A percentile compares a stretch with the other conserved stretches of the same genome.
These are phyloP conservation scores for Trimorus sp. DNA, from an alignment of 2,888 invertebrate species.

Conservation along the genomic window DNA sequence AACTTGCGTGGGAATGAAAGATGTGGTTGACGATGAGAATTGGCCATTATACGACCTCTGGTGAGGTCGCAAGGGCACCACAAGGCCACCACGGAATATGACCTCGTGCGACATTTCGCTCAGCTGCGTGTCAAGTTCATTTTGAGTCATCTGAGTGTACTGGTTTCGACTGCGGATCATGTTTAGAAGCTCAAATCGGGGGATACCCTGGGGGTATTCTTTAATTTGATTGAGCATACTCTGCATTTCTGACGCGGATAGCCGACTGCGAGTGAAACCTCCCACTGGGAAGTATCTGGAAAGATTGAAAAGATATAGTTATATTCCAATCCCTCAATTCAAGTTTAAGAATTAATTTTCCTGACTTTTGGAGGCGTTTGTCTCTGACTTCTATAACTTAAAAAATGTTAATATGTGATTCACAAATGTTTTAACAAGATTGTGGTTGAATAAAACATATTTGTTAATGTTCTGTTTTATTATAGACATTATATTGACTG, in stretches of 20 bases:
- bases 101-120: slow-evolving; percentile 38
- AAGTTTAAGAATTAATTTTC: no score
- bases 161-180: slow-evolving; percentile 5
- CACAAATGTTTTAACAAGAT: no score
- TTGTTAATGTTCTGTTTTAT: no score
- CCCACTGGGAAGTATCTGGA: slow-evolving; percentile 23
- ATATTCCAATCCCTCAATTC: no score
- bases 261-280: slow-evolving; percentile 12
- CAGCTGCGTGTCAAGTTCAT: slow-evolving; percentile 27
- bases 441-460: no score
- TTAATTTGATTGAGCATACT: slow-evolving; percentile 3
- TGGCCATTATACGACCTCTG: not conserved
- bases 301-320: not conserved
- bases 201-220: slow-evolving; percentile 8
- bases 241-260: slow-evolving; percentile 6
- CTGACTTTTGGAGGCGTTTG: no score
- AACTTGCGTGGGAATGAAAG: not conserved
- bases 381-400: no score
- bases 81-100: not conserved
- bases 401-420: no score
- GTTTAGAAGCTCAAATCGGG: not conserved
- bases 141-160: not conserved
- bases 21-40: not conserved
- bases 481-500: no score
- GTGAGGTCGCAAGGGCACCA: slow-evolving; percentile 8